A percentile compares a stretch with the other conserved stretches of the same genome.
Conservation (phyloP, 2,797 vertebrate genomes). For the Caiman crocodilus region DNA sequence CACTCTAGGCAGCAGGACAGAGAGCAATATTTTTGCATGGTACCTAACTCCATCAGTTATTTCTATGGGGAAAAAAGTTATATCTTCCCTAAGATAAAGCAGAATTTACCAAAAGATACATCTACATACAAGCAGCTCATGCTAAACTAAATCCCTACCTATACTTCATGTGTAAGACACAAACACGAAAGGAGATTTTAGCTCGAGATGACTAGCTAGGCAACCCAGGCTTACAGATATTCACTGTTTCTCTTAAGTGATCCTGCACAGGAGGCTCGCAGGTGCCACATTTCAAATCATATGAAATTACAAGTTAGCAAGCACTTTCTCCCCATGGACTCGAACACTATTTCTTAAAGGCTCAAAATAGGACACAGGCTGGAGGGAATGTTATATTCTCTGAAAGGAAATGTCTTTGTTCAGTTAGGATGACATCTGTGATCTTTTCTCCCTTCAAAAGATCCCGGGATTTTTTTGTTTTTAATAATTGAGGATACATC, state of each 20-base stretch:
- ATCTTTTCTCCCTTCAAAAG: neutral
- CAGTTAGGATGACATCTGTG: constrained; percentile 20
- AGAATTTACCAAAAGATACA: constrained; percentile 28
- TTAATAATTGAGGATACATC: constrained; percentile 2
- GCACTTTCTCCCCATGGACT: constrained; percentile 72
- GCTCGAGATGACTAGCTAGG: constrained; percentile 64
- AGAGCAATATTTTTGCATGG: constrained; percentile 3
- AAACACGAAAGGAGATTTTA: constrained; percentile 59
- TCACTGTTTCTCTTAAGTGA: constrained; percentile 69
- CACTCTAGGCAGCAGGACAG: constrained; percentile 4
- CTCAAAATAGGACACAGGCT: constrained; percentile 58
- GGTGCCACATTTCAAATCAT: constrained; percentile 81
- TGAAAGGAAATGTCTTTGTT: constrained; percentile 57
- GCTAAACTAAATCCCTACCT: constrained; percentile 39
- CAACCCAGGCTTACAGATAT: constrained; percentile 58
- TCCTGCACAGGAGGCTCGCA: constrained; percentile 69
- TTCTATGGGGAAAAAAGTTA: constrained; percentile 3
- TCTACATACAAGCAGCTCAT: constrained; percentile 42
- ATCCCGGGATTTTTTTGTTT: constrained; percentile 28
- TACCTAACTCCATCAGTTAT: constrained; percentile 16
- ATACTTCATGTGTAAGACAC: neutral
- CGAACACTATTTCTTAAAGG: constrained; percentile 76
- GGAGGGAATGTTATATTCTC: constrained; percentile 47
- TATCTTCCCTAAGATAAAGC: constrained; percentile 18
- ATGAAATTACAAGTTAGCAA: constrained; percentile 83